Conservation (phyloP, 2,888 invertebrate species). For the Gerris lacustris region DNA sequence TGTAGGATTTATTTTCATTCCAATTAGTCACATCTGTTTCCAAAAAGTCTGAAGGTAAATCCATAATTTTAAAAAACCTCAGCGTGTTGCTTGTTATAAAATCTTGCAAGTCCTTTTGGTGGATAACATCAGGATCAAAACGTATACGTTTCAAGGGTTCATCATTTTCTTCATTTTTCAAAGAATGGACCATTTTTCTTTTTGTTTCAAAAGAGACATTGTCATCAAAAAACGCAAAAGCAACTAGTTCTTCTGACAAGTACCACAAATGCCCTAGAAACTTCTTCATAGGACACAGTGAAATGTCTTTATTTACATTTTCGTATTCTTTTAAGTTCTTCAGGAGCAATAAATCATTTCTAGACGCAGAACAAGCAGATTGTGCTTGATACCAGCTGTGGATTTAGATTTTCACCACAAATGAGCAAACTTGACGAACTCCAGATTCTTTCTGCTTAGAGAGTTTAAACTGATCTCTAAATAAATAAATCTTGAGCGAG, state of each 20-base stretch:
- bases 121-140: too few species aligned
- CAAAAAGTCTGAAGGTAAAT: too few species aligned
- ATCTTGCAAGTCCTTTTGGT: too few species aligned
- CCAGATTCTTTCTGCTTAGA: conserved; percentile 23
- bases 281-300: conserved; percentile 19
- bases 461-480: conserved; percentile 28
- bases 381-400: conserved; percentile 21
- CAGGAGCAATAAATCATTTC: conserved; percentile 18
- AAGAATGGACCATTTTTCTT: too few species aligned
- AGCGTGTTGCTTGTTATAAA: too few species aligned
- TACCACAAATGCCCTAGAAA: conserved; percentile 27
- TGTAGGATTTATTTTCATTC: too few species aligned
- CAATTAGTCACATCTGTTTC: too few species aligned
- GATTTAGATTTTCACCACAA: conserved; percentile 18
- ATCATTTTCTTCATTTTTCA: too few species aligned
- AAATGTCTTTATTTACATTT: conserved; percentile 17
- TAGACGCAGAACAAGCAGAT: conserved; percentile 15
- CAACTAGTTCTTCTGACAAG: conserved; percentile 23
- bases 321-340: conserved; percentile 15
- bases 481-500: conserved; percentile 31
- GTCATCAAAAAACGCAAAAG: too few species aligned
- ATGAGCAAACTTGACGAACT: conserved; percentile 23
- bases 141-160: too few species aligned
- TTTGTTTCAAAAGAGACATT: conserved; percentile 8
- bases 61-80: too few species aligned